phyloP scores from a whole-genome alignment of 2,113 vertebrate genomes.

The Pelecanoides urinatrix region DNA sequence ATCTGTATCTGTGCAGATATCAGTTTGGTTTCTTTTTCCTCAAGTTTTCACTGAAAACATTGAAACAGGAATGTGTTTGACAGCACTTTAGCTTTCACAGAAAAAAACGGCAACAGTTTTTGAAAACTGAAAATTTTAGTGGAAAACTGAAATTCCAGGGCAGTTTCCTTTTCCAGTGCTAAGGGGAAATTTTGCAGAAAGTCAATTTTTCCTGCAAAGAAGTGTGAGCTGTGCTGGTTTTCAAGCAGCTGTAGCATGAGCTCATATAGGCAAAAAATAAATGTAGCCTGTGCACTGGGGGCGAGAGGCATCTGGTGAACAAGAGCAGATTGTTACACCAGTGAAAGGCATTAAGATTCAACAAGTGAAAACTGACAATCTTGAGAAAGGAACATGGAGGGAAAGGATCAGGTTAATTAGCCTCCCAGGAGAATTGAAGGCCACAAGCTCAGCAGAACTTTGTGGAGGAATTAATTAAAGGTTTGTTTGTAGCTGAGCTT shows the following conservation, averaged over 20 bases:
- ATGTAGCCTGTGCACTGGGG: background rate
- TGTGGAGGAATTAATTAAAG: constrained; percentile 59
- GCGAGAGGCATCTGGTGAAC: constrained; percentile 21
- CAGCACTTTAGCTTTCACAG: background rate
- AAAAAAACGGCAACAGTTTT: background rate
- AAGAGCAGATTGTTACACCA: constrained; percentile 34
- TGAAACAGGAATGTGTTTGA: background rate
- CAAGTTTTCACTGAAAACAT: background rate
- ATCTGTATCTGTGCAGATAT: background rate
- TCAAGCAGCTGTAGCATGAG: constrained; percentile 42
- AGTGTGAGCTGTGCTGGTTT: constrained; percentile 7
- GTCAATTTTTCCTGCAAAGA: background rate
- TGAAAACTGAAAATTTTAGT: background rate
- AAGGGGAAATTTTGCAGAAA: constrained; percentile 7
- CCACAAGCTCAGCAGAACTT: constrained; percentile 45
- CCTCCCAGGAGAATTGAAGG: constrained; percentile 11
- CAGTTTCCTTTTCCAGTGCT: background rate
- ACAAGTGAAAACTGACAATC: constrained; percentile 46
- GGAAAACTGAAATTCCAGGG: constrained; percentile 1
- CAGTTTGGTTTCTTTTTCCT: background rate
- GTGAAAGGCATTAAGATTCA: constrained; percentile 27
- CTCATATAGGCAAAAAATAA: constrained; percentile 38
- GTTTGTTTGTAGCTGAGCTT: constrained; percentile 48
- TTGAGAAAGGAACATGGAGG: background rate
- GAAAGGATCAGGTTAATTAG: constrained; percentile 52